Percentiles rank a stretch among this genome's conserved stretches.
These are phyloP conservation scores for Tinea semifulvella DNA, from an alignment of 2,888 invertebrate genomes.

Conservation along the genomic window DNA sequence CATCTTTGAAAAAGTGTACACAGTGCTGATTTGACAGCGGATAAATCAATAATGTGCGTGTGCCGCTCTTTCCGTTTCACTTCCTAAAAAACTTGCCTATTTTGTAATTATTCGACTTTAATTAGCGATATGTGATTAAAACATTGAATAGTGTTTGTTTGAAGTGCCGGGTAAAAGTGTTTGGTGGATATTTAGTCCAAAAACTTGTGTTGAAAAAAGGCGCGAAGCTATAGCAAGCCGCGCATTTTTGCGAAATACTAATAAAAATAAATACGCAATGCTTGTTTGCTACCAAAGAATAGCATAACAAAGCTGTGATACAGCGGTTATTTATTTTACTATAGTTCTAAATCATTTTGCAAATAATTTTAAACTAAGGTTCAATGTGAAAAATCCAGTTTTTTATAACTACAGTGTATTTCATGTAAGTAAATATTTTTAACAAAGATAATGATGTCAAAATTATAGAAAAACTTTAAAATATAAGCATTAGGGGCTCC, in stretches of 20 bases:
- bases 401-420: too few relatives aligned
- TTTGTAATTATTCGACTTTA: slow-evolving; percentile 28
- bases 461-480: too few relatives aligned
- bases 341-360: too few relatives aligned
- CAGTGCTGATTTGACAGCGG: slow-evolving; percentile 31
- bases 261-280: slow-evolving; percentile 9
- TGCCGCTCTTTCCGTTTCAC: slow-evolving; percentile 59
- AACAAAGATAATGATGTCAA: too few relatives aligned
- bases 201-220: slow-evolving; percentile 47
- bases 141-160: not conserved
- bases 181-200: not conserved
- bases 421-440: slow-evolving; percentile 45
- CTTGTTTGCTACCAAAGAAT: slow-evolving; percentile 10
- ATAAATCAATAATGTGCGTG: slow-evolving; percentile 53
- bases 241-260: not conserved
- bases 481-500: too few relatives aligned
- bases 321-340: too few relatives aligned
- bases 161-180: slow-evolving; percentile 5
- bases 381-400: too few relatives aligned
- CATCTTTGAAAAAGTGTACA: slow-evolving; percentile 23
- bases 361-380: too few relatives aligned
- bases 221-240: slow-evolving; percentile 46
- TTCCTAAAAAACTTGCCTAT: slow-evolving; percentile 24
- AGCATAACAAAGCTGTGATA: too few relatives aligned
- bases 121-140: slow-evolving; percentile 21